Evolutionary conservation across 2,113 vertebrate genomes (phyloP).

Genomic region (Entomyzon cyanotis): DNA sequence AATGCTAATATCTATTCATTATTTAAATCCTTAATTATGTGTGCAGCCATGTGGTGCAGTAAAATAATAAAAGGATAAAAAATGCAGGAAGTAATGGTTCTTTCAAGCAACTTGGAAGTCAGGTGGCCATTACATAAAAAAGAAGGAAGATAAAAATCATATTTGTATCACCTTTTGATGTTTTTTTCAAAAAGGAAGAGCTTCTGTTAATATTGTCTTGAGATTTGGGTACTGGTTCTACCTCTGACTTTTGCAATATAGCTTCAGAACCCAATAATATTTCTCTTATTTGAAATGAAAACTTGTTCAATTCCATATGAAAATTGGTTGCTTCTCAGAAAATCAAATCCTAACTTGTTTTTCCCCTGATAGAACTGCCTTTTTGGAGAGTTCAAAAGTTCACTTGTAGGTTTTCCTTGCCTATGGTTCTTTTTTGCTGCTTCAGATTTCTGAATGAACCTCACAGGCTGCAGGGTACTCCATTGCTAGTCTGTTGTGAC

Average conservation of each 20-base stretch:
- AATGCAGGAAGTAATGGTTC: constrained; percentile 1
- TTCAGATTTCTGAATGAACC: neutral
- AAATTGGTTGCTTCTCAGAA: neutral
- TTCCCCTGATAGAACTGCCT: neutral
- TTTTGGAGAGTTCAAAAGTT: neutral
- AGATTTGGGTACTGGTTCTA: neutral
- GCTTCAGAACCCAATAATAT: neutral
- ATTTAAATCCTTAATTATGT: constrained; percentile 57
- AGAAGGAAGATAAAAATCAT: neutral
- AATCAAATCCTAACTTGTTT: neutral
- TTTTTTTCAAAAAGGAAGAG: neutral
- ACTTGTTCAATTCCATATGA: neutral
- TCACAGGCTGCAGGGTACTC: neutral
- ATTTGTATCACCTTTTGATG: neutral
- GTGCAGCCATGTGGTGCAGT: constrained; percentile 20
- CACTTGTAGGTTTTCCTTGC: neutral
- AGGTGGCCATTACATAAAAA: neutral
- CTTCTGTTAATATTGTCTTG: neutral
- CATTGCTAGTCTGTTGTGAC: neutral
- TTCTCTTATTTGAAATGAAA: neutral
- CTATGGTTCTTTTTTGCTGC: neutral
- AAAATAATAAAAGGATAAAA: constrained; percentile 47
- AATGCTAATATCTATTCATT: constrained; percentile 59
- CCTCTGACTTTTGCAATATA: neutral
- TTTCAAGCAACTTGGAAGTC: constrained; percentile 17